Conservation (phyloP, 2,113 vertebrate species). For the Telmatochromis brachygnathus region DNA sequence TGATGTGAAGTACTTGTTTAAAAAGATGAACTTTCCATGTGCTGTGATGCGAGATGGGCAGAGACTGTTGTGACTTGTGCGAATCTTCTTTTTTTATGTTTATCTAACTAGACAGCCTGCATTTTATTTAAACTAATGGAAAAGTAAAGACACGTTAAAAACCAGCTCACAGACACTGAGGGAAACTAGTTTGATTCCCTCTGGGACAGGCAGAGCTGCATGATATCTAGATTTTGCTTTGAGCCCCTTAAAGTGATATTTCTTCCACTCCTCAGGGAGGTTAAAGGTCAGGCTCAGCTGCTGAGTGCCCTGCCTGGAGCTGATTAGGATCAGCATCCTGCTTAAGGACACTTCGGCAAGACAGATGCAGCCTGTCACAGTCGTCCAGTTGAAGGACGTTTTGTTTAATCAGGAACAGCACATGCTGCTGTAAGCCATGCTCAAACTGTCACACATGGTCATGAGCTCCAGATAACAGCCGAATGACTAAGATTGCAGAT, state of each 20-base stretch:
- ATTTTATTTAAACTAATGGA: not conserved
- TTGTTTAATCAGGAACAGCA: not conserved
- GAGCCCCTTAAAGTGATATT: not conserved
- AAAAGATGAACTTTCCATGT: not conserved
- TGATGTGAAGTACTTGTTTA: not conserved
- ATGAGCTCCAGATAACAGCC: not conserved
- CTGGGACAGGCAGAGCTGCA: not conserved
- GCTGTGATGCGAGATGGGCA: not conserved
- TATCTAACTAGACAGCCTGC: not conserved
- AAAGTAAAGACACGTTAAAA: not conserved
- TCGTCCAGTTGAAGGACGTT: not conserved
- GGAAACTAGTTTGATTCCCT: not conserved
- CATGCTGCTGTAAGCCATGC: not conserved
- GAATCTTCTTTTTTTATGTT: not conserved
- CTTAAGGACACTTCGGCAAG: not conserved
- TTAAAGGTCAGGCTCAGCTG: not conserved
- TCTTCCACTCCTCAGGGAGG: not conserved
- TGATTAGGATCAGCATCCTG: not conserved
- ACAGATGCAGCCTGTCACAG: constrained; percentile 5
- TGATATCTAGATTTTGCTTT: not conserved
- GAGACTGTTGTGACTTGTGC: not conserved
- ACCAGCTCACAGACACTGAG: not conserved
- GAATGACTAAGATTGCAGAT: not conserved
- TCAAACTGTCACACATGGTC: not conserved
- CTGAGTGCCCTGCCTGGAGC: not conserved